Evolutionary conservation across 2,888 invertebrate genomes (phyloP).

Genomic region (Pachliopta kotzebuea): DNA sequence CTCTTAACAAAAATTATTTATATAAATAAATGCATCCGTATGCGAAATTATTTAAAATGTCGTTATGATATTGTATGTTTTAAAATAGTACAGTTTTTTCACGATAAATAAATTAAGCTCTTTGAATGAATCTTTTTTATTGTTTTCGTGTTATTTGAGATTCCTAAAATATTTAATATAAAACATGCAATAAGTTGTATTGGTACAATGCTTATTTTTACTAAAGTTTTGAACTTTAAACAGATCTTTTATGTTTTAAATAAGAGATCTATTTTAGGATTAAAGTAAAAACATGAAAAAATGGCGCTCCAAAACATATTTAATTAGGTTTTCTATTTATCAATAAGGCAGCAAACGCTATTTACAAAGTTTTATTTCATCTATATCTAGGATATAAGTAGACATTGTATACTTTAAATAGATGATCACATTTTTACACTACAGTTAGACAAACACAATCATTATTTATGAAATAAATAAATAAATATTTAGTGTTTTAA

Average conservation of each 20-base stretch:
- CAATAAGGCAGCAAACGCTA: slow-evolving; percentile 39
- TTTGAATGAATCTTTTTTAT: too few relatives aligned
- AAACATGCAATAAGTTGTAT: too few relatives aligned
- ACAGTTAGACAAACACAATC: slow-evolving; percentile 16
- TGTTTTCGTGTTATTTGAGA: too few relatives aligned
- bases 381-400: slow-evolving; percentile 36
- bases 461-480: slow-evolving; percentile 21
- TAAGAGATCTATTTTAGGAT: neutral
- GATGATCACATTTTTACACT: slow-evolving; percentile 36
- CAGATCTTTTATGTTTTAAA: too few relatives aligned
- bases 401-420: slow-evolving; percentile 33
- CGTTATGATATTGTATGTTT: slow-evolving; percentile 15
- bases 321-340: neutral
- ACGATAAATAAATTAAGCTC: too few relatives aligned
- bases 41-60: slow-evolving; percentile 13
- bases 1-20: slow-evolving; percentile 14
- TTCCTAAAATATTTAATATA: too few relatives aligned
- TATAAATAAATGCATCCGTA: slow-evolving; percentile 59
- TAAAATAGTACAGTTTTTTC: neutral
- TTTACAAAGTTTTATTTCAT: slow-evolving; percentile 41
- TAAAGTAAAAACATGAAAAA: too few relatives aligned
- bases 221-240: too few relatives aligned
- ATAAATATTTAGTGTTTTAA: slow-evolving; percentile 11
- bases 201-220: too few relatives aligned
- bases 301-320: neutral